Evolutionary conservation across 2,888 invertebrate genomes (phyloP), one percentile per base, ranked within the genome.

Genomic region (Cerceris ruficornis): DNA sequence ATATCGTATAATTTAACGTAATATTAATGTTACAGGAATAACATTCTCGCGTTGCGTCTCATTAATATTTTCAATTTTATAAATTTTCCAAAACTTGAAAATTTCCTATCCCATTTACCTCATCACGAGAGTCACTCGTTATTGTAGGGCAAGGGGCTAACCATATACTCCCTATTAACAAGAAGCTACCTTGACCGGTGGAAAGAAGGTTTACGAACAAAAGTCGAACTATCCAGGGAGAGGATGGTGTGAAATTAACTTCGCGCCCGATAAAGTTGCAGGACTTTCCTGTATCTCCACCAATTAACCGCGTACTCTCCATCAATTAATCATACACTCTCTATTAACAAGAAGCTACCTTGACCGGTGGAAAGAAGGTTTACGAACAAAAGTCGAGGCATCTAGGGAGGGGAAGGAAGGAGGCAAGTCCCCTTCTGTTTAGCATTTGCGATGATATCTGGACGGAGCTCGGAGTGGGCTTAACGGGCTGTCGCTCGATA

Each of bases 381-480:
- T 42, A 66, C 66, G 68, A 60, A 52, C 46, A 54, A 79, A 62
- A 72, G 62, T 69, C 64, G 67, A 62, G 61, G 70, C 60, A 70
- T 76, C 61, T 75, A 72, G 73, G 50, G 75, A 73, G 69, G 69
- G 57, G 81, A 67, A 77, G 64, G 81, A 74, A 62, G 60, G 64
- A 62, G 77, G 74, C 65, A 71, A 77, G 77, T 77, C 74, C 82
- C 88, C 89, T 89, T 89, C 90, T 91, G 89, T 90, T 90, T 90
- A 89, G 88, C 89, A 91, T 91, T 88, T 84, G 86, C 84, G 91
- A 91, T 90, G 89, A 89, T 91, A 91, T 91, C 91, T 89, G 86
- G 82, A 81, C 86, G 83, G 85, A 86, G 87, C 83, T 82, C 86
- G 72, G 85, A 90, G 88, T 86, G 86, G 86, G 86, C 87, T 90